Conservation (phyloP, 2,113 vertebrate genomes). For the Spea bombifrons region DNA sequence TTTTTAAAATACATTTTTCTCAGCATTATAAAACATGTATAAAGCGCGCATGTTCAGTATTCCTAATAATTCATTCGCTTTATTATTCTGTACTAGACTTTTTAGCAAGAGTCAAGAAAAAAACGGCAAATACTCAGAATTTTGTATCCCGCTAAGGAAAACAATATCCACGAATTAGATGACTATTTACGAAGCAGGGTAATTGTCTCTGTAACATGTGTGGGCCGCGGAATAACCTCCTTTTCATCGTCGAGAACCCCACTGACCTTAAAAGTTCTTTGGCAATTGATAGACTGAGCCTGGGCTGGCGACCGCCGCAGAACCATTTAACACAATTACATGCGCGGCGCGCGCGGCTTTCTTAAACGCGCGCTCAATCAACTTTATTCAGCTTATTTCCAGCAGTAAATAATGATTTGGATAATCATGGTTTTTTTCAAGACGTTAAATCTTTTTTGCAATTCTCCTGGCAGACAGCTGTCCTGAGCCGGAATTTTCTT, state of each 20-base stretch:
- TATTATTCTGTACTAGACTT: no score
- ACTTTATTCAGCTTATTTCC: slow-evolving; percentile 31
- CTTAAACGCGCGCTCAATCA: slow-evolving; percentile 4
- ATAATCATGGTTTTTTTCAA: neutral
- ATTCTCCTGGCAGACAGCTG: slow-evolving; percentile 16
- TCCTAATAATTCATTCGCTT: no score
- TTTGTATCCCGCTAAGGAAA: no score
- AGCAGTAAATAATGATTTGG: slow-evolving; percentile 21
- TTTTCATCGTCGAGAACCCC: slow-evolving; percentile 12
- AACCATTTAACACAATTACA: slow-evolving; percentile 40
- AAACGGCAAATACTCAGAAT: no score
- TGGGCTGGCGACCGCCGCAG: slow-evolving; percentile 13
- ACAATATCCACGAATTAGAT: no score
- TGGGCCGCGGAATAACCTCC: neutral
- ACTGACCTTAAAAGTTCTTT: slow-evolving; percentile 18
- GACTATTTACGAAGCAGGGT: no score
- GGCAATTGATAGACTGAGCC: slow-evolving; percentile 38
- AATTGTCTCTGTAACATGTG: no score
- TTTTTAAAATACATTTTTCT: no score
- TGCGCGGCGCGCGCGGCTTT: neutral
- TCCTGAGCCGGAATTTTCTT: no score
- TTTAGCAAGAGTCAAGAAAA: no score
- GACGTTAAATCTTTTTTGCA: slow-evolving; percentile 19
- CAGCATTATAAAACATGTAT: no score
- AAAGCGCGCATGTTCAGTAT: no score